Percentiles rank a stretch among this genome's conserved stretches.
These are phyloP conservation scores for Drosophila athabasca DNA, from an alignment of 1,140 invertebrate genomes.

Conservation along the genomic window DNA sequence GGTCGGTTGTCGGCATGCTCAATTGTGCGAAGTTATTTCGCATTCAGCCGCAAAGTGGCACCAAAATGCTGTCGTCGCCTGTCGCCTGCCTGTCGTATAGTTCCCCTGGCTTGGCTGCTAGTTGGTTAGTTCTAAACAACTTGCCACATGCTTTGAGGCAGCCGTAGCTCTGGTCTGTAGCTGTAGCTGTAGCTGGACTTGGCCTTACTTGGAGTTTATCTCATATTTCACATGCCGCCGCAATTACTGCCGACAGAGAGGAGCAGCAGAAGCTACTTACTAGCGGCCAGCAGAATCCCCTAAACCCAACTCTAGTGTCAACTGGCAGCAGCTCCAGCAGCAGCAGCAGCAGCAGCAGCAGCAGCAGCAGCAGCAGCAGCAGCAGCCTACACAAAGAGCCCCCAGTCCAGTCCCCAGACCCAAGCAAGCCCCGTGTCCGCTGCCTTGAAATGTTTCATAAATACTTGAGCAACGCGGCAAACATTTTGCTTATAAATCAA, in stretches of 20 bases:
- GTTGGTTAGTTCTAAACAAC: conserved; percentile 79
- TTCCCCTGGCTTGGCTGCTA: conserved; percentile 28
- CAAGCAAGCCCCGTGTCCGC: conserved; percentile 43
- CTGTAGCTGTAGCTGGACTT: conserved; percentile 35
- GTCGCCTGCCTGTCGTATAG: conserved; percentile 51
- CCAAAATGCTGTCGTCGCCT: conserved; percentile 79
- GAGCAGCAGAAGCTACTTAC: conserved; percentile 55
- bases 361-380: too few relatives aligned
- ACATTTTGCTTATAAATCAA: conserved; percentile 82
- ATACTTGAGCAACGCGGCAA: conserved; percentile 68
- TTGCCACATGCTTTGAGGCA: conserved; percentile 75
- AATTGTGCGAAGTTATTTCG: conserved; percentile 82
- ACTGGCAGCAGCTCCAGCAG: conserved; percentile 39
- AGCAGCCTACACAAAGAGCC: conserved; percentile 60
- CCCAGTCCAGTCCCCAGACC: conserved; percentile 36
- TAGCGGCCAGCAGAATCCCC: conserved; percentile 35
- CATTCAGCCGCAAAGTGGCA: conserved; percentile 77
- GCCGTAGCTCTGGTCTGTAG: conserved; percentile 7
- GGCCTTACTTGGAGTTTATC: conserved; percentile 80
- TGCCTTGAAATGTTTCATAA: conserved; percentile 80
- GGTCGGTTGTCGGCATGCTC: conserved; percentile 71
- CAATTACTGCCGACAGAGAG: conserved; percentile 68
- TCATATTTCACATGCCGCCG: conserved; percentile 81
- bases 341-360: conserved; percentile 13
- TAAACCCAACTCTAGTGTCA: conserved; percentile 57